phyloP scores from a whole-genome alignment of 2,888 invertebrate genomes.

The Allolobophora icterica region DNA sequence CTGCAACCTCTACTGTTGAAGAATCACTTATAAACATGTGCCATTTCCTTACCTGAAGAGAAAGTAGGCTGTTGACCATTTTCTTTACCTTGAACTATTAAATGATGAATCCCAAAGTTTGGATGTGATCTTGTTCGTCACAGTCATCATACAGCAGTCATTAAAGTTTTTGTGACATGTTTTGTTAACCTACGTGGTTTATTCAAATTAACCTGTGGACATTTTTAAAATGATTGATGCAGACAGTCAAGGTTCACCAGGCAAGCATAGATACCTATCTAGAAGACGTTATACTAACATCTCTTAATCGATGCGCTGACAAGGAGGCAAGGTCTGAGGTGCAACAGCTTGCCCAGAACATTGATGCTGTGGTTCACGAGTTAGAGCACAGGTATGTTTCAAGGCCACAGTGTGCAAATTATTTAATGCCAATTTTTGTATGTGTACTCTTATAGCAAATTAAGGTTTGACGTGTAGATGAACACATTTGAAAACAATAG shows the following conservation, averaged over 20 bases:
- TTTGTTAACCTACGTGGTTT: too few species aligned
- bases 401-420: neutral
- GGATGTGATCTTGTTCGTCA: too few species aligned
- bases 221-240: slow-evolving; percentile 20
- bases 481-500: neutral
- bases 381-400: slow-evolving; percentile 60
- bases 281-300: slow-evolving; percentile 72
- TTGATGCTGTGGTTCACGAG: slow-evolving; percentile 70
- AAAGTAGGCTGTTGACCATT: too few species aligned
- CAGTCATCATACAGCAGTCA: too few species aligned
- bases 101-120: too few species aligned
- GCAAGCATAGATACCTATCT: slow-evolving; percentile 73
- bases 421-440: neutral
- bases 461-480: neutral
- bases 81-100: too few species aligned
- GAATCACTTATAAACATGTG: too few species aligned
- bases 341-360: slow-evolving; percentile 68
- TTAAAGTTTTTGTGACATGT: too few species aligned
- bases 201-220: neutral
- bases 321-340: slow-evolving; percentile 70
- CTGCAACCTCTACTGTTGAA: too few species aligned
- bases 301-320: slow-evolving; percentile 71
- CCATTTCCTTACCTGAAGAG: too few species aligned
- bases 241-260: slow-evolving; percentile 71
- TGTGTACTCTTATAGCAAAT: neutral